Evolutionary conservation across 1,140 invertebrate genomes (phyloP), one percentile per base, ranked within the genome.

Genomic region (Lordiphosa collinella): DNA sequence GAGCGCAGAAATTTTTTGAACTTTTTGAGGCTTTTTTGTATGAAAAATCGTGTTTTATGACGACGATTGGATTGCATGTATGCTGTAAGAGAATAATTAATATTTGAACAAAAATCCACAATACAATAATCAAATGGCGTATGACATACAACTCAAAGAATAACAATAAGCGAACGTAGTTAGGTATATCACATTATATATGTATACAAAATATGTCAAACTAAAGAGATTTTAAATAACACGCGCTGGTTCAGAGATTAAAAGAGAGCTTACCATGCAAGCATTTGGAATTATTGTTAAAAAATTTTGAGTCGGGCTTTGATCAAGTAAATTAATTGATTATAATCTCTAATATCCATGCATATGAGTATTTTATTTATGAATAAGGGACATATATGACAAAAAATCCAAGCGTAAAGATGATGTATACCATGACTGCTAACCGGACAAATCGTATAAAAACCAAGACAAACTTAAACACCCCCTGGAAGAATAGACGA

Each of bases 21-120:
- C 61, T 80, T 80, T 80, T 80, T 80, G 78, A 80, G 29, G 76
- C 76, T 80, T 80, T 80, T 79, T 74, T 78, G 13, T 68, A 38
- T 62, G 18, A 22, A 22, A 22, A 22, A 22, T 22, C 18, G 18
- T 22, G 18, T 22, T 22, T 22, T 22, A 22, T 22, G 18, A 22
- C 18, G 18, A 22, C 25, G 25, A 29, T 29, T 29, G 25, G 54
- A 67, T 40, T 75, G 65, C 51, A 58, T 50, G 29, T 41, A 13
- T 4, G 16, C 8, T 14, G 9, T 8, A 43, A 10, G 11, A 11
- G 11, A n/a, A 50, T 14, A 35, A 11, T 22, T 29, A 35, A 61
- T 34, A 55, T 6, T 22, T 0, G 6, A 5, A 22, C 4, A 22
- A 22, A 22, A 29, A 53, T 32, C 14, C 25, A 6, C 49, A 16